These are phyloP conservation scores for Oreotrochilus melanogaster DNA, from an alignment of 2,113 vertebrate genomes.

Conservation along the genomic window DNA sequence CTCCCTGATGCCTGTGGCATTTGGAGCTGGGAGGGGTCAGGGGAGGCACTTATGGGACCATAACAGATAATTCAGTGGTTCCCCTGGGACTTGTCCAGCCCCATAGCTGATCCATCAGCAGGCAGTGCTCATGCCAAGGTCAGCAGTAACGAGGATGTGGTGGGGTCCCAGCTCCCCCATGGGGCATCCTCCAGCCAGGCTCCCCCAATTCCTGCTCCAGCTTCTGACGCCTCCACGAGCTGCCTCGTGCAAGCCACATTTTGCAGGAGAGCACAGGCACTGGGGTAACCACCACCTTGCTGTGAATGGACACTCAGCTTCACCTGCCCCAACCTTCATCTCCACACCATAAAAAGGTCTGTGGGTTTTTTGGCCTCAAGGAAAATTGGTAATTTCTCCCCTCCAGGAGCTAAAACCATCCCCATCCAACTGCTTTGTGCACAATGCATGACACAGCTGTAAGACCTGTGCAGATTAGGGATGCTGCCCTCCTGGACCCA, in stretches of 20 bases:
- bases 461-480: neutral
- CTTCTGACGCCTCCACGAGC: slow-evolving; percentile 30
- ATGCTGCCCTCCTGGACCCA: neutral
- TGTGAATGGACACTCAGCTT: neutral
- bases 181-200: slow-evolving; percentile 52
- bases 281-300: rapidly evolving
- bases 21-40: slow-evolving; percentile 80
- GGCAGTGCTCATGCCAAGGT: slow-evolving; percentile 89
- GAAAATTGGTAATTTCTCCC: neutral
- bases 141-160: slow-evolving; percentile 94
- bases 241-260: neutral
- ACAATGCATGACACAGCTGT: neutral
- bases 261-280: neutral
- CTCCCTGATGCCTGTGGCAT: slow-evolving; percentile 82
- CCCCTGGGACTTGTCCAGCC: slow-evolving; percentile 90
- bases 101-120: slow-evolving; percentile 94
- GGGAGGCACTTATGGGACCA: slow-evolving; percentile 85
- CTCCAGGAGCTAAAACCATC: neutral
- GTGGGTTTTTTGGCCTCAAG: neutral
- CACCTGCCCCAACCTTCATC: neutral
- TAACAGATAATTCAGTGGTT: slow-evolving; percentile 92
- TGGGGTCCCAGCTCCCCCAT: slow-evolving; percentile 79
- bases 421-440: neutral
- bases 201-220: neutral
- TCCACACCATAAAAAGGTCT: neutral